These are phyloP conservation scores for Falco concolor DNA, from an alignment of 2,797 vertebrate species.

Conservation along the genomic window DNA sequence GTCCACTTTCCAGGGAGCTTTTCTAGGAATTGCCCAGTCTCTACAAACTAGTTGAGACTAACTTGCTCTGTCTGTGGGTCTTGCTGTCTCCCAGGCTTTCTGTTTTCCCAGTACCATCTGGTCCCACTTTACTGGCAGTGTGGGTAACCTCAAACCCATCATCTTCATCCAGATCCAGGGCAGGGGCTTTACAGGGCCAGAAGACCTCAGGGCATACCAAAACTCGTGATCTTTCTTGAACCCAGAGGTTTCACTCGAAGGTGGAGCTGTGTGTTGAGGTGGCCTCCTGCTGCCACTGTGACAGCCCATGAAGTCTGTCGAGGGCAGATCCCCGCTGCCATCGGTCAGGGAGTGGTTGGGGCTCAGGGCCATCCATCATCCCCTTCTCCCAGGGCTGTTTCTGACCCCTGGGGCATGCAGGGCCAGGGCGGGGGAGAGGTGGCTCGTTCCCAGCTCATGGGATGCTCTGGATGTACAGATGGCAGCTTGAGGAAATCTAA, in stretches of 20 bases:
- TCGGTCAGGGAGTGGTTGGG: accelerated
- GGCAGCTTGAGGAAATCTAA: not conserved
- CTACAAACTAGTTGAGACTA: not conserved
- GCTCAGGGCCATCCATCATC: not conserved
- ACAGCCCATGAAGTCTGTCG: not conserved
- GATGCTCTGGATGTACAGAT: not conserved
- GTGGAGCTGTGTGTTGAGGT: not conserved
- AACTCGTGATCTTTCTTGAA: not conserved
- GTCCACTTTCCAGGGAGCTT: not conserved
- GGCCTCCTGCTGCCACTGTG: not conserved
- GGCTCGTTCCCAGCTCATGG: not conserved
- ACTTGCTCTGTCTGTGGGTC: not conserved
- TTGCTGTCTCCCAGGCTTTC: not conserved
- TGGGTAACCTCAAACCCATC: not conserved
- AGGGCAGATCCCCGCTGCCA: not conserved
- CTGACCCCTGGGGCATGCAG: not conserved
- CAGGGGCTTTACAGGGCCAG: not conserved
- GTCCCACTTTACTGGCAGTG: not conserved
- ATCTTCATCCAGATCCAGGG: not conserved
- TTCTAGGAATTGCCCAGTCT: not conserved
- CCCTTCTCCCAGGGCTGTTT: not conserved
- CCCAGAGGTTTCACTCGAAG: not conserved
- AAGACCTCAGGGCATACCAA: not conserved
- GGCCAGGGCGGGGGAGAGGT: not conserved
- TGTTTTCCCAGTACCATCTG: not conserved